Evolutionary conservation across 2,888 invertebrate genomes (phyloP).

Genomic region (Drosophila maculinotata): DNA sequence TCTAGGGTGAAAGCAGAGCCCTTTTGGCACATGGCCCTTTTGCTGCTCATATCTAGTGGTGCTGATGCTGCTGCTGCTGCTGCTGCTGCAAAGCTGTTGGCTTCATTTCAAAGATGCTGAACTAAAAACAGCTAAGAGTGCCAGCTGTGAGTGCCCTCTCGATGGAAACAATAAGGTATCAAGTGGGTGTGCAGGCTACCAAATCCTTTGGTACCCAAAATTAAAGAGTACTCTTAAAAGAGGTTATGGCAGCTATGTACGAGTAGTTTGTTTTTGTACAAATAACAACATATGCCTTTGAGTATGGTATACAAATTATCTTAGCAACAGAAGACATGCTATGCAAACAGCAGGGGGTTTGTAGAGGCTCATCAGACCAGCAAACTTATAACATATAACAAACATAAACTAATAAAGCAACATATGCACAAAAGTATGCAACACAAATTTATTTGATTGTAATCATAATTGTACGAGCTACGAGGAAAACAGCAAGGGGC

Average conservation of each 20-base stretch:
- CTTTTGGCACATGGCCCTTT: constrained; percentile 37
- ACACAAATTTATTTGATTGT: too few relatives aligned
- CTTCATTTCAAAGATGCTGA: constrained; percentile 58
- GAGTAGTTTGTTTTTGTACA: constrained; percentile 11
- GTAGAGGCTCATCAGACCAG: not conserved
- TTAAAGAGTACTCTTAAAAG: constrained; percentile 7
- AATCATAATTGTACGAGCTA: too few relatives aligned
- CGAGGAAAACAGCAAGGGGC: too few relatives aligned
- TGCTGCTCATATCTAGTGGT: constrained; percentile 28
- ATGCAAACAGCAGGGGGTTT: not conserved
- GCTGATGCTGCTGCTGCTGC: constrained; percentile 33
- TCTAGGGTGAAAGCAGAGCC: constrained; percentile 28
- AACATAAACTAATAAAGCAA: not conserved
- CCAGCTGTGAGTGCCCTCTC: constrained; percentile 35
- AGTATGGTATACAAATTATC: constrained; percentile 3
- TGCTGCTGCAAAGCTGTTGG: constrained; percentile 49
- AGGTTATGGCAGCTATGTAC: not conserved
- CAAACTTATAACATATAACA: not conserved
- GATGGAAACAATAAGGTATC: constrained; percentile 20
- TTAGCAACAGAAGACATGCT: not conserved
- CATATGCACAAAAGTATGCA: constrained; percentile 5
- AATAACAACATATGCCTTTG: constrained; percentile 20
- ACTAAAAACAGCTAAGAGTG: constrained; percentile 47
- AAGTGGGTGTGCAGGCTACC: constrained; percentile 17
- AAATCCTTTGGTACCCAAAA: constrained; percentile 34